Conservation (phyloP, 2,888 invertebrate species). For the Cistogaster globosa region DNA sequence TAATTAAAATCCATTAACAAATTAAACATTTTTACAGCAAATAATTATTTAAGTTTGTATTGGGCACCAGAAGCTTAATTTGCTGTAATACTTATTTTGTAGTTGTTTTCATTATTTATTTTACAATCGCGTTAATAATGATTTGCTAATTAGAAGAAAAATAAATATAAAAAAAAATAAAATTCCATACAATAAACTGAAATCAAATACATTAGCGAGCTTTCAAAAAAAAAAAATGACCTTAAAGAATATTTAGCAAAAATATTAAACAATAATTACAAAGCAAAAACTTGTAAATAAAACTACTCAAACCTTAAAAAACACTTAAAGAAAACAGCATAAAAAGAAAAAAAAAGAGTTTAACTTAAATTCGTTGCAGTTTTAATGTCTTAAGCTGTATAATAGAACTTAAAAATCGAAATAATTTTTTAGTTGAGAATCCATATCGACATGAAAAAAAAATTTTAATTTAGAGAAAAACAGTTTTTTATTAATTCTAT, state of each 20-base stretch:
- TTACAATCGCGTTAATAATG: slow-evolving; percentile 32
- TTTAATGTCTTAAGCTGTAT: too few relatives aligned
- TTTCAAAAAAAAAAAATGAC: slow-evolving; percentile 56
- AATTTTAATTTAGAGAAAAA: too few relatives aligned
- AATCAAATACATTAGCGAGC: slow-evolving; percentile 40
- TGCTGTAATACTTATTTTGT: slow-evolving; percentile 10
- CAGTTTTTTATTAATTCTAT: too few relatives aligned
- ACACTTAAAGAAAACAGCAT: neutral
- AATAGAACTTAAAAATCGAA: too few relatives aligned
- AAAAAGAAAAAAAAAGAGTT: neutral
- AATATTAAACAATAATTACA: neutral
- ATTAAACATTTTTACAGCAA: slow-evolving; percentile 30
- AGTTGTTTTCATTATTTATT: slow-evolving; percentile 2
- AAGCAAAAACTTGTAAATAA: slow-evolving; percentile 24
- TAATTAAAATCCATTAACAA: slow-evolving; percentile 44
- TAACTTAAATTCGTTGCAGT: neutral
- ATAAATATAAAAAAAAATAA: neutral
- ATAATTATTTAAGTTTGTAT: neutral
- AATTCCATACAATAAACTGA: slow-evolving; percentile 22
- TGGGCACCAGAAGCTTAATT: neutral
- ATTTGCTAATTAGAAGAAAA: slow-evolving; percentile 33
- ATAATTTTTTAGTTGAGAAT: too few relatives aligned
- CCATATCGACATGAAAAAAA: too few relatives aligned
- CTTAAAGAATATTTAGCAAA: slow-evolving; percentile 52
- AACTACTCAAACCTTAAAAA: neutral